A percentile compares a stretch with the other conserved stretches of the same genome.
phyloP scores from a whole-genome alignment of 1,140 invertebrate species.

The Elysia chlorotica region DNA sequence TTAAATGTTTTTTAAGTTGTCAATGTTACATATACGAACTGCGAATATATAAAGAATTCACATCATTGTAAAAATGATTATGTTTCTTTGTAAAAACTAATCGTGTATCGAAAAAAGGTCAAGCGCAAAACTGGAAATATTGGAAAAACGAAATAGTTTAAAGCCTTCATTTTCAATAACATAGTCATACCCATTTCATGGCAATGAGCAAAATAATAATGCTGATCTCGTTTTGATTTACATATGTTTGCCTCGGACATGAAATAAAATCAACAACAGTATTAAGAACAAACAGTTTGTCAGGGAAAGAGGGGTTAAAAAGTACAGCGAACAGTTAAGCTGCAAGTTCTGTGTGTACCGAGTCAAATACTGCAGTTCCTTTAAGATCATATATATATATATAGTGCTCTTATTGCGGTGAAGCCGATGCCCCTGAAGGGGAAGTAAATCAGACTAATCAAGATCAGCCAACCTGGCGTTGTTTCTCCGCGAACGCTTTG shows the following conservation, averaged over 20 bases:
- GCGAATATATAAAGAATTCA: neutral
- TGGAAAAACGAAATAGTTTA: too few species aligned
- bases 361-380: neutral
- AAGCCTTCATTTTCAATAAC: too few species aligned
- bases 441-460: neutral
- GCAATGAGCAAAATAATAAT: too few species aligned
- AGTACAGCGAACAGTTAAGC: neutral
- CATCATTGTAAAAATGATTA: neutral
- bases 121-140: too few species aligned
- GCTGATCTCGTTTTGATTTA: too few species aligned
- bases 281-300: too few species aligned
- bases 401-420: too few species aligned
- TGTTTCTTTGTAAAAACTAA: neutral
- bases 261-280: too few species aligned
- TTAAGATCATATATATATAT: neutral
- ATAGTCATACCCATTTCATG: too few species aligned
- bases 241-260: too few species aligned
- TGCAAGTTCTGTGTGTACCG: neutral
- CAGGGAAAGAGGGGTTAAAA: neutral
- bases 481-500: constrained; percentile 29
- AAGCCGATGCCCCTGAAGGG: too few species aligned
- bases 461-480: constrained; percentile 24
- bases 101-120: neutral
- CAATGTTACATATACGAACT: neutral
- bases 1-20: neutral